Evolutionary conservation across 2,113 vertebrate species (phyloP), one percentile per base, ranked within the genome.

Genomic region (Rynchops niger): DNA sequence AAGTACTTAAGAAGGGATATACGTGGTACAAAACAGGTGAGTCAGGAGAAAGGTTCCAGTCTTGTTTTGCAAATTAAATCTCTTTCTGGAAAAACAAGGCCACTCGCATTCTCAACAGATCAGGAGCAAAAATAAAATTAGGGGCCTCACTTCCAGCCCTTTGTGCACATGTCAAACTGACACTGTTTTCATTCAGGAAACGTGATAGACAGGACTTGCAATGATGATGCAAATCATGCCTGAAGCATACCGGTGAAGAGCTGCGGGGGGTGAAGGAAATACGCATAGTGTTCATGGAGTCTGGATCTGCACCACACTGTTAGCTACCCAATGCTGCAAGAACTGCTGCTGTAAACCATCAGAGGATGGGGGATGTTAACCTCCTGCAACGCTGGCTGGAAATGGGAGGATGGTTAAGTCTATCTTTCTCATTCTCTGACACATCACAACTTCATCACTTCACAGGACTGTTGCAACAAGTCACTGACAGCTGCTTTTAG

Each of bases 21-120:
- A 59, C 9, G 9, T 0, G 0, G 58, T 49, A 40, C 30, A 70
- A 87, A 97, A 72, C 67, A 90, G 93, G 95, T 96, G 93, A 96
- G 78, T 80, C 82, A 88, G 71, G 87, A 87, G 53, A 80, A 96
- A 82, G 16, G 16, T 71, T 92, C 59, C 67, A 83, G 59, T 61
- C 82, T 82, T 88, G 30, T 85, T 96, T 90, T 86, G n/a, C n/a
- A 86, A 86, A 94, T 92, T 70, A 83, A 77, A n/a, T 59, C 13
- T 65, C 63, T 66, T 65, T 9, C 49, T 86, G 74, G 34, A 85
- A 90, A 93, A 96, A 73, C 61, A 90, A 73, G 53, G 34, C 53
- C 82, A 72, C 20, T 86, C 66, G 69, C 10, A n/a, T 77, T 90
- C 40, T 52, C 25, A 52, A 56, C 16, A 80, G 14, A 76, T 52